Evolutionary conservation across 2,888 invertebrate genomes (phyloP).

Genomic region (Barypeithes pellucidus): DNA sequence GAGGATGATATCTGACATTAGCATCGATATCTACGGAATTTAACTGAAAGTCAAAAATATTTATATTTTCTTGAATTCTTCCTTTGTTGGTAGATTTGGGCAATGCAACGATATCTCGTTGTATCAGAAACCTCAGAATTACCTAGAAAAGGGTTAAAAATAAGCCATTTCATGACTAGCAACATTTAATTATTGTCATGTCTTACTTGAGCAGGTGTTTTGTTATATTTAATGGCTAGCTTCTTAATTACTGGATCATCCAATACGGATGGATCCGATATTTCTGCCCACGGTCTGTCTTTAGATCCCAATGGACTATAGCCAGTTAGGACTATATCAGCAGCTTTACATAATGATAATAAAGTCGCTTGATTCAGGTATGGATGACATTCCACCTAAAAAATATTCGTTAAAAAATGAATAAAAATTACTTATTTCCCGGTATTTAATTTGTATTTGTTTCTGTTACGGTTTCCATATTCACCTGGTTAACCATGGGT

Average conservation of each 20-base stretch:
- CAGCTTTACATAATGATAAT: conserved; percentile 77
- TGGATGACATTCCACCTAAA: conserved; percentile 79
- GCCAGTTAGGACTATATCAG: conserved; percentile 80
- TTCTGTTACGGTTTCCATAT: too few relatives aligned
- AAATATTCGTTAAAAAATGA: too few relatives aligned
- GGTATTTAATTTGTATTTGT: too few relatives aligned
- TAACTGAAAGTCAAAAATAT: conserved; percentile 76
- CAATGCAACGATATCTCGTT: conserved; percentile 73
- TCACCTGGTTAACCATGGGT: conserved; percentile 68
- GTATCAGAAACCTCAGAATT: conserved; percentile 68
- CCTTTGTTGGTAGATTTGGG: conserved; percentile 74
- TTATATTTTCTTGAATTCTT: conserved; percentile 73
- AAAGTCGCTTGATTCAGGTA: conserved; percentile 79
- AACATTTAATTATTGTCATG: background rate
- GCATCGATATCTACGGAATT: conserved; percentile 71
- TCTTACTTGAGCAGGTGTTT: conserved; percentile 78
- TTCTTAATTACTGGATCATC: conserved; percentile 76
- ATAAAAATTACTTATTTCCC: background rate
- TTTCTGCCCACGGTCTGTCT: conserved; percentile 80
- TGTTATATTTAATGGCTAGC: conserved; percentile 79
- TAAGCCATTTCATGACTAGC: background rate
- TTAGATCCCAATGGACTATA: conserved; percentile 87
- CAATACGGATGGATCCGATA: conserved; percentile 76
- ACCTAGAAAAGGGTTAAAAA: conserved; percentile 11
- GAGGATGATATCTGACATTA: conserved; percentile 58